A percentile compares a stretch with the other conserved stretches of the same genome.
Conservation (phyloP, 2,888 invertebrate species). For the Ectemnius continuus region DNA sequence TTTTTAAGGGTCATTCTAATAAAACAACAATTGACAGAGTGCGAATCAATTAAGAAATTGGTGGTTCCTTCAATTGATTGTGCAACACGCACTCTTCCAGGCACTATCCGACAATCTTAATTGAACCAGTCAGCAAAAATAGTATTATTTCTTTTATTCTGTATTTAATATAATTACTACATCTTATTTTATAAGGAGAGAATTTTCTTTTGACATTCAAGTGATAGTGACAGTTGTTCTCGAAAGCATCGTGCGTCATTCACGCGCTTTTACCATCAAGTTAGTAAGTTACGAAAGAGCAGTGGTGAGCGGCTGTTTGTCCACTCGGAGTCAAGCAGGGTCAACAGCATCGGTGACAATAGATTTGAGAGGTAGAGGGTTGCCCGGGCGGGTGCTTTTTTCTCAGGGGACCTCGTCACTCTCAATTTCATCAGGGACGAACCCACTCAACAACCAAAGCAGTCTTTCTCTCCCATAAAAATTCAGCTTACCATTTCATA, state of each 20-base stretch:
- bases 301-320: too few relatives aligned
- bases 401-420: background rate
- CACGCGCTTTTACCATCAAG: too few relatives aligned
- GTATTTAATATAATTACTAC: background rate
- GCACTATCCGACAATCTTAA: too few relatives aligned
- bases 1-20: background rate
- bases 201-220: background rate
- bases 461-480: too few relatives aligned
- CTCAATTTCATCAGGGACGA: constrained; percentile 2
- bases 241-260: too few relatives aligned
- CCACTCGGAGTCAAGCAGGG: background rate
- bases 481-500: background rate
- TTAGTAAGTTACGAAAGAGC: too few relatives aligned
- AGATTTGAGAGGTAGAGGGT: background rate
- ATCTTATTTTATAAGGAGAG: background rate
- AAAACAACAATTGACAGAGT: constrained; percentile 2
- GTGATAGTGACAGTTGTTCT: too few relatives aligned
- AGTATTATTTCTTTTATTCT: background rate
- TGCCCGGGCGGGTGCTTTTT: background rate
- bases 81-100: too few relatives aligned
- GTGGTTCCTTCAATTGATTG: constrained; percentile 3
- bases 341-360: background rate
- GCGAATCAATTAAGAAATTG: background rate
- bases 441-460: background rate
- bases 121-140: too few relatives aligned